Evolutionary conservation across 2,797 vertebrate species (phyloP), one percentile per base, ranked within the genome.

Genomic region (Masticophis lateralis): DNA sequence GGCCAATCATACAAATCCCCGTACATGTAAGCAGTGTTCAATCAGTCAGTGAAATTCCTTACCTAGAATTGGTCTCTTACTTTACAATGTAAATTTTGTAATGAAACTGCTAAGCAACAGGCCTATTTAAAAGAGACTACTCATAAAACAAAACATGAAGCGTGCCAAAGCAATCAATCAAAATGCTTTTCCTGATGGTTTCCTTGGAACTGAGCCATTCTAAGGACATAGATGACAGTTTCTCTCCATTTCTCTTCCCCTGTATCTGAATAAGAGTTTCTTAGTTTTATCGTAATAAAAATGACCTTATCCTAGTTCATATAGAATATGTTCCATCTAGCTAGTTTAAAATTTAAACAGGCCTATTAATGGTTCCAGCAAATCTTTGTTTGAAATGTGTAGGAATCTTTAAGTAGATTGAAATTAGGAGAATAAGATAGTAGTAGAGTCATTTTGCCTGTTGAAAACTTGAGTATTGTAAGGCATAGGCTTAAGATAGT

Each of bases 311-410:
- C 90, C 93, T 94, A 0, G 89, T 13, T 93, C 93, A 89, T 97
- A 96, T 92, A 59, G 91, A 95, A 86, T 87, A 93, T 74, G 18
- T 95, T 97, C 91, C 90, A 95, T 94, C 90, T 90, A 47, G 89
- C 1, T 96, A 88, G 94, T 96, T 91, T 97, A 95, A 95, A 96
- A 95, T 94, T 96, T 96, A 96, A 97, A 95, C 95, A 95, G 88
- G 88, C 91, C 43, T 90, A 95, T 92, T 91, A 92, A 95, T 93
- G 63, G 60, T 89, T 4, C 1, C 0, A 86, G 63, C 4, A 87
- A 91, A 92, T 92, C 37, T 92, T 93, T 95, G 91, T 93, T 96
- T 95, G 93, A 94, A 96, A 94, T 47, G 32, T 93, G 95, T 59
- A 93, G 93, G 95, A 94, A 90, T 60, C 69, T 93, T 95, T 93